These are phyloP conservation scores for Acyrthosiphon pisum DNA, from an alignment of 1,140 invertebrate genomes.

Conservation along the genomic window DNA sequence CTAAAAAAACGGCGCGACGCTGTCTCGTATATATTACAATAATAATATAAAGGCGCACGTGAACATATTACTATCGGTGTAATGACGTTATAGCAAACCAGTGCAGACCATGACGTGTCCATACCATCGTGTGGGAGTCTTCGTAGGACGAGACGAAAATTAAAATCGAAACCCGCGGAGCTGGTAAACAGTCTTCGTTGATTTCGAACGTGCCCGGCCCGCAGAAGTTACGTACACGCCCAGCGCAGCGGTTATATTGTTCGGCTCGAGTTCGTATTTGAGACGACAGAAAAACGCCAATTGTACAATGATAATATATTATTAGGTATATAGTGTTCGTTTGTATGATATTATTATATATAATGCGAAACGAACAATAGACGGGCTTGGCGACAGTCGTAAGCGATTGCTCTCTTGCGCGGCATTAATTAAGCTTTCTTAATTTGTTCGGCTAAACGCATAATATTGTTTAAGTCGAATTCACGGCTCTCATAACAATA, in stretches of 20 bases:
- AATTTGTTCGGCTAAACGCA: not conserved
- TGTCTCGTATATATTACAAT: too few species aligned
- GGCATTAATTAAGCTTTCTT: slow-evolving; percentile 7
- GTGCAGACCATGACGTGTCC: too few species aligned
- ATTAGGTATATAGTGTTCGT: not conserved
- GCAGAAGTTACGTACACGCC: not conserved
- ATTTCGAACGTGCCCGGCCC: not conserved
- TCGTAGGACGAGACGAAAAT: not conserved
- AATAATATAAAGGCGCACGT: too few species aligned
- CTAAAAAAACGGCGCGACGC: too few species aligned
- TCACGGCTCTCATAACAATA: not conserved
- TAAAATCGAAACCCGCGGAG: not conserved
- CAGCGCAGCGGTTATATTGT: not conserved
- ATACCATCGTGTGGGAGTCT: not conserved
- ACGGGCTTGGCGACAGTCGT: not conserved
- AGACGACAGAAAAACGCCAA: not conserved
- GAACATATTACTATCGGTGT: too few species aligned
- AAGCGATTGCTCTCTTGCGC: not conserved
- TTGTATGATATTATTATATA: not conserved
- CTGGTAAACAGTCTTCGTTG: not conserved
- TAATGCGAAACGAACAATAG: not conserved
- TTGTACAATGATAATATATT: not conserved
- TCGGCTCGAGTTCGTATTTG: not conserved
- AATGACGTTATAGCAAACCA: too few species aligned
- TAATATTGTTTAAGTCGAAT: slow-evolving; percentile 5